Evolutionary conservation across 2,888 invertebrate genomes (phyloP), one percentile per base, ranked within the genome.

Genomic region (Sminthurinus aureus): DNA sequence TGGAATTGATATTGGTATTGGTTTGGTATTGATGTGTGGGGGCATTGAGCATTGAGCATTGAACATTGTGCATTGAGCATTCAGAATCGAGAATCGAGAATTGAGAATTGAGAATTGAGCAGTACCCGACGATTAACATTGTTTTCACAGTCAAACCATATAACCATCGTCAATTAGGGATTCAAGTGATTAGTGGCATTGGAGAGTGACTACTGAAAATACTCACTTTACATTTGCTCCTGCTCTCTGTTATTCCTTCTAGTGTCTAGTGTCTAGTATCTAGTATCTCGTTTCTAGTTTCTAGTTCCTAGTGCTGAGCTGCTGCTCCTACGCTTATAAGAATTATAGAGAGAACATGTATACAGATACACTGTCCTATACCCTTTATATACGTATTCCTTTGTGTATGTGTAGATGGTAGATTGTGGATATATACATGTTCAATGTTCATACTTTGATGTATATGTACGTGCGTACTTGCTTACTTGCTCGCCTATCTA

Each of bases 151-250:
- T 67, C 67, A 79, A 79, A 79, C 77, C 77, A 50, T 51, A 51
- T 52, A 77, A 77, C 77, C 77, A 79, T 79, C 71, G 79, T 69
- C 79, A 79, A 79, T 79, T 79, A 79, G 79, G 50, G 79, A 79
- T 79, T 79, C 79, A 79, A 79, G 67, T 67, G 79, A 69, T 79
- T 79, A 79, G 79, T 79, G 79, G 79, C 79, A 38, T 69, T 79
- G 79, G 79, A 69, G 79, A 79, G 78, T 78, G 78, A 20, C 24
- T 20, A 24, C 24, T 20, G 71, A 71, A 13, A n/a, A 12, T 69
- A 22, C 69, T 69, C 69, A 22, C 69, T 69, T 69, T 22, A 69
- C 69, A 69, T 69, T 69, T 69, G 22, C 69, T 69, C 69, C n/a
- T 67, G 50, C 20, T 51, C 52, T 38, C 38, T 38, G 38, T 38